These are phyloP conservation scores for Crocuta crocuta DNA, from an alignment of 2,113 vertebrate species.

Conservation along the genomic window DNA sequence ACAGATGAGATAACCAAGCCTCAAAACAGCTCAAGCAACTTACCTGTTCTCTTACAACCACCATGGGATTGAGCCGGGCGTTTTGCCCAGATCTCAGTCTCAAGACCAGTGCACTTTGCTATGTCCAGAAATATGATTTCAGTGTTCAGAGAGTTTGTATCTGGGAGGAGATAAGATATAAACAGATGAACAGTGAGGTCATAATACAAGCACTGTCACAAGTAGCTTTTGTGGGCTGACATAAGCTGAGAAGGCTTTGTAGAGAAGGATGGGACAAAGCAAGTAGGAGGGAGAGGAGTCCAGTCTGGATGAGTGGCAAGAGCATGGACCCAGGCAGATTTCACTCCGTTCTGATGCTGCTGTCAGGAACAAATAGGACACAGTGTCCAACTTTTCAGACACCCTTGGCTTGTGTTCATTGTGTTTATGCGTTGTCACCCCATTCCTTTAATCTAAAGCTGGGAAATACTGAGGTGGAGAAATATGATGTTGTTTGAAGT, in stretches of 20 bases:
- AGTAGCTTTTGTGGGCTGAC: not conserved
- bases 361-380: not conserved
- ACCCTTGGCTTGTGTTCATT: not conserved
- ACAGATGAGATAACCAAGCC: not conserved
- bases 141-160: not conserved
- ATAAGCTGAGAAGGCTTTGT: not conserved
- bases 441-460: not conserved
- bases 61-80: not conserved
- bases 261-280: not conserved
- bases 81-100: not conserved
- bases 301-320: accelerated
- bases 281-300: not conserved
- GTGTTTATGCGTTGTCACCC: not conserved
- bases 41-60: not conserved
- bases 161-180: not conserved
- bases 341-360: not conserved
- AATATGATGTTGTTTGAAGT: not conserved
- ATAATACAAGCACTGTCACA: not conserved
- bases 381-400: not conserved
- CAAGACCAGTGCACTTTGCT: not conserved
- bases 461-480: not conserved
- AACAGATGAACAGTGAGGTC: not conserved
- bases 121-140: not conserved
- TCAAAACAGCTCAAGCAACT: not conserved
- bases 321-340: not conserved